Conservation (phyloP, 2,888 invertebrate genomes). For the Eupithecia tripunctaria region DNA sequence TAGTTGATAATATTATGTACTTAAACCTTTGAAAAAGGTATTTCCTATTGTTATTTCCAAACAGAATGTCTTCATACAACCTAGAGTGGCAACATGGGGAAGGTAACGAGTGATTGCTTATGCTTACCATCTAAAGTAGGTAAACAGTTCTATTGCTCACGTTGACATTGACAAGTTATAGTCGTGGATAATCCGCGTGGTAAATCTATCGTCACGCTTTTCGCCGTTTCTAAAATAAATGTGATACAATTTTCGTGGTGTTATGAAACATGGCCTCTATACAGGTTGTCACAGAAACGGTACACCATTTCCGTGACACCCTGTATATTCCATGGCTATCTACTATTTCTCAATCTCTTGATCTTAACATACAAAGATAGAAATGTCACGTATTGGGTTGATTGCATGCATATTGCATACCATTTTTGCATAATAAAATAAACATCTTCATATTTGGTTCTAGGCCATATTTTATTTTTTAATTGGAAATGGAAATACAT, state of each 20-base stretch:
- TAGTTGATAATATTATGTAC: no score
- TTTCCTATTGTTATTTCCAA: not conserved
- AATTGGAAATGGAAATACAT: not conserved
- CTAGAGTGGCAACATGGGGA: not conserved
- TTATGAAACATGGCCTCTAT: slow-evolving; percentile 23
- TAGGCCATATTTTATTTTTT: slow-evolving; percentile 9
- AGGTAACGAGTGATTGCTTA: slow-evolving; percentile 1
- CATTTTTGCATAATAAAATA: slow-evolving; percentile 12
- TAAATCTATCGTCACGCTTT: slow-evolving; percentile 53
- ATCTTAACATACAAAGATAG: slow-evolving; percentile 13
- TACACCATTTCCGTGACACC: no score
- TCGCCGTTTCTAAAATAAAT: slow-evolving; percentile 45
- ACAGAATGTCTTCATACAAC: not conserved
- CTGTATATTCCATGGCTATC: not conserved
- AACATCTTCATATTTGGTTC: slow-evolving; percentile 15
- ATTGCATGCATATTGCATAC: slow-evolving; percentile 14
- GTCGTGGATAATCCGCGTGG: slow-evolving; percentile 46
- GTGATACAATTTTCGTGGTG: slow-evolving; percentile 46
- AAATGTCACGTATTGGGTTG: slow-evolving; percentile 10
- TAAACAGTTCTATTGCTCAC: slow-evolving; percentile 36
- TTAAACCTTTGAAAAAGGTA: not conserved
- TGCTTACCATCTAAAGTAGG: slow-evolving; percentile 5
- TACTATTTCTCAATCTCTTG: slow-evolving; percentile 1
- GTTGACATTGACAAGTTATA: slow-evolving; percentile 49
- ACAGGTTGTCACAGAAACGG: no score